Evolutionary conservation across 1,140 invertebrate species (phyloP).

Genomic region (Drosophila kanapiae): DNA sequence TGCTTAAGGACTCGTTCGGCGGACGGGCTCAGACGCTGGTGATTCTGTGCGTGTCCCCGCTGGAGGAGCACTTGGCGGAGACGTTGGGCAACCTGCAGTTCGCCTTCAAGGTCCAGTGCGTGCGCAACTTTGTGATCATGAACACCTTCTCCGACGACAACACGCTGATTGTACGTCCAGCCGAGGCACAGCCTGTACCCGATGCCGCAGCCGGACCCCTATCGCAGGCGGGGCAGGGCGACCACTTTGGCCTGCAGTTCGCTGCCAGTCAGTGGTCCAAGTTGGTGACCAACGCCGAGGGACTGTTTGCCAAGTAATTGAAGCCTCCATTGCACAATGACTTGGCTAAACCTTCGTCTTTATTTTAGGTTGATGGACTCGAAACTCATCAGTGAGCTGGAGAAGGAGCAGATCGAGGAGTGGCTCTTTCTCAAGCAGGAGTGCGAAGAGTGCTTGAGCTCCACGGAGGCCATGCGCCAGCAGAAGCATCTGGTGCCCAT

Average conservation of each 20-base stretch:
- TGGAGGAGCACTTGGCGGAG: constrained; percentile 88
- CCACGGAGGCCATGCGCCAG: constrained; percentile 86
- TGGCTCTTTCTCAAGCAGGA: constrained; percentile 94
- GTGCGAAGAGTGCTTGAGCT: constrained; percentile 92
- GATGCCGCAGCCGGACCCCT: constrained; percentile 18
- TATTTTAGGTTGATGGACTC: constrained; percentile 84
- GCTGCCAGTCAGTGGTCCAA: constrained; percentile 93
- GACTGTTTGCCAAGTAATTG: constrained; percentile 90
- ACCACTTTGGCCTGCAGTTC: constrained; percentile 91
- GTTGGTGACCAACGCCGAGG: constrained; percentile 92
- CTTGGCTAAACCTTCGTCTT: background rate
- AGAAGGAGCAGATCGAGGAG: constrained; percentile 91
- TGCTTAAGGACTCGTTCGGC: constrained; percentile 89
- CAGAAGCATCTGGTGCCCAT: constrained; percentile 88
- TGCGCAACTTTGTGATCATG: constrained; percentile 89
- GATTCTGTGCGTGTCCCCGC: constrained; percentile 88
- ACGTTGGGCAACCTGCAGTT: constrained; percentile 88
- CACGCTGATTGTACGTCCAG: constrained; percentile 85
- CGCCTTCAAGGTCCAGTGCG: constrained; percentile 87
- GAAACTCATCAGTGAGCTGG: constrained; percentile 88
- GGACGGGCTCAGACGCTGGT: constrained; percentile 89
- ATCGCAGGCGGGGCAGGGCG: constrained; percentile 27
- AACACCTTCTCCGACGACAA: constrained; percentile 89
- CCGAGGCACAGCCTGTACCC: constrained; percentile 64
- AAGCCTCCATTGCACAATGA: too few species aligned